Conservation (phyloP, 2,888 invertebrate genomes). For the Drosophila merina region DNA sequence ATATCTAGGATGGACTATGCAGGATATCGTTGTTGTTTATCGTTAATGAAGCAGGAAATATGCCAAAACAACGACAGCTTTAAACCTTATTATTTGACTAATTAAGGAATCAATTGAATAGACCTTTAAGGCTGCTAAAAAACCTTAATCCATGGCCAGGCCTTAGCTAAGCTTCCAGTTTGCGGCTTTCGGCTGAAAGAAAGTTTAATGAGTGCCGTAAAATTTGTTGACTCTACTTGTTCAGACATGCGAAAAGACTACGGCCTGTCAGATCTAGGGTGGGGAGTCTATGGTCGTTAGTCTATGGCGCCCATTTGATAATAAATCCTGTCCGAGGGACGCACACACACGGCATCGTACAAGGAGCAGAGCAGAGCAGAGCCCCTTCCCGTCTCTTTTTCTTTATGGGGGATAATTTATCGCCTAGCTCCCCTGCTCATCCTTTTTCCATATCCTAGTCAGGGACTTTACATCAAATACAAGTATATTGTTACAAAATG, state of each 20-base stretch:
- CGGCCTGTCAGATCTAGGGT: slow-evolving; percentile 3
- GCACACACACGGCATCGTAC: slow-evolving; percentile 25
- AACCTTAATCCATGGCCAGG: slow-evolving; percentile 20
- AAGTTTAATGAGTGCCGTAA: slow-evolving; percentile 78
- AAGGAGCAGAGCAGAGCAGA: slow-evolving; percentile 9
- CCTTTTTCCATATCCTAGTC: no score
- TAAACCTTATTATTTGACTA: not conserved
- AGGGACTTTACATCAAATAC: no score
- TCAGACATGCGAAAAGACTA: slow-evolving; percentile 25
- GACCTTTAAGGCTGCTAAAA: slow-evolving; percentile 9
- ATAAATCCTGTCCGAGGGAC: slow-evolving; percentile 64
- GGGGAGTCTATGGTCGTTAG: slow-evolving; percentile 59
- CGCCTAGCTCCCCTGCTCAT: not conserved
- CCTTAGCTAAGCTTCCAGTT: slow-evolving; percentile 46
- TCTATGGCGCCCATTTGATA: slow-evolving; percentile 77
- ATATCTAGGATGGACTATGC: no score
- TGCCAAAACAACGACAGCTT: no score
- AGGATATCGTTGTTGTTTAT: no score
- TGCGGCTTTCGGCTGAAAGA: slow-evolving; percentile 68
- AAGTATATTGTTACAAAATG: no score
- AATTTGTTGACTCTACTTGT: slow-evolving; percentile 71
- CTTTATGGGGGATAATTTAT: slow-evolving; percentile 55
- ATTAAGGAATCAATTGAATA: not conserved
- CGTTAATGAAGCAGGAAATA: no score
- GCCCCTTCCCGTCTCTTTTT: slow-evolving; percentile 39